Base-by-base conservation (phyloP, 2,113 vertebrate species). In the Crypturellus undulatus region DNA sequence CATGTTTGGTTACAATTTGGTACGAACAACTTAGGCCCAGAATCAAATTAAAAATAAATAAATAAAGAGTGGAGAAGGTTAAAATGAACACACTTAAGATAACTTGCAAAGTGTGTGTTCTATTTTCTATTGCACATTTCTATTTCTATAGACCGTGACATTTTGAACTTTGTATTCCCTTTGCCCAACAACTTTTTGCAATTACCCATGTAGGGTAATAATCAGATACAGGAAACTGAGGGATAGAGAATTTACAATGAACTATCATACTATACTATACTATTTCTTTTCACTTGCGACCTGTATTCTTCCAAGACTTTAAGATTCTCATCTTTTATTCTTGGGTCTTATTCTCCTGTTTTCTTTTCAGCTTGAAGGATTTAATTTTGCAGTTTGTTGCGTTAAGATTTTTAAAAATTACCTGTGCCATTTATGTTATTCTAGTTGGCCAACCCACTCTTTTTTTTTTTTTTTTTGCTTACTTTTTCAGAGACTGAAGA, bases 201-300 rank as follows among this genome's bases (percentile, higher is more conserved):
- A 6, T n/a, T 42, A 5, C 4, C 70, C 0, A 0, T 16, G 3
- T 1, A 82, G 3, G 7, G 19, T 10, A 10, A 71, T 7, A 67
- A 25, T 26, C 32, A 78, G 8, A 13, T 38, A 12, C 8, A 73
- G 38, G 36, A 30, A 64, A 3, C 3, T 71, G 28, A 34, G 32
- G 20, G 8, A 51, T 24, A 85, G 42, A 82, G 13, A 84, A 67
- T 45, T 90, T 32, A 34, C 24, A 56, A 1, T 16, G 62, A 91
- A 3, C 19, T 58, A 81, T 43, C 11, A 0, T 1, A 10, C 17
- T 22, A n/a, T n/a, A 62, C 16, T 32, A 32, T 38, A 38, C 38
- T 36, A 15, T 58, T 64, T 43, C 43, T 52, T 45, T 45, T 19
- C 32, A 28, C 26, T 30, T 54, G 28, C 28, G 28, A 15, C 30